Base-by-base conservation (phyloP, 2,113 vertebrate genomes). In the Hiodon tergisus region DNA sequence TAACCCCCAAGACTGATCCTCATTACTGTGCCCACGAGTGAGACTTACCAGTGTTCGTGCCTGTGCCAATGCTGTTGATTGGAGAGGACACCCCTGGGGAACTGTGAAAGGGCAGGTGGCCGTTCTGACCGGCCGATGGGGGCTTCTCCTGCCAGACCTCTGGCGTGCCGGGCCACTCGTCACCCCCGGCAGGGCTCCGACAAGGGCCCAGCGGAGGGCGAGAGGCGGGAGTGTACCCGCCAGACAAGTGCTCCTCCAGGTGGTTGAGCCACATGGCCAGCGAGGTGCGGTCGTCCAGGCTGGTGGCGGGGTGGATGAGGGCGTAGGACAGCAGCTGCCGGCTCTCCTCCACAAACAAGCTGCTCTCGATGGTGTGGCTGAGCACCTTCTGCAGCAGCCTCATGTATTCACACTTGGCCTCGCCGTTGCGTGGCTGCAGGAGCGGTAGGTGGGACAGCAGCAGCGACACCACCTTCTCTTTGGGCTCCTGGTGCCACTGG, bases 371-470 rank as follows among this genome's bases (percentile, higher is more conserved):
- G 17, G 94, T 95, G 84, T 96, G 94, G 59, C 94, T 94, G 87
- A 98, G 87, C 76, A 98, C 94, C 77, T 95, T 95, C 86, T 97
- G 95, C 80, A 98, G 89, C 68, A 97, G 90, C 83, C 94, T 95
- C 96, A 98, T 98, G 86, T 98, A 98, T 78, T 98, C 95, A 0
- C 94, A 94, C 87, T 98, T 98, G 85, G 95, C 96, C 13, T 97
- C 95, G 0, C 92, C 91, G 77, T 98, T 98, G 73, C 95, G 92
- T 0, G 96, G 96, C 88, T 96, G 95, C 80, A 98, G 91, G 78
- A 97, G 90, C 2, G 96, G 96, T 78, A 98, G 90, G 82, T 95
- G 96, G 69, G 95, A 93, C 2, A 98, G 89, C 74, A 98, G 89
- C 83, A 97, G 90, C 13, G 94, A 93, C 65, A 98, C 94, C 17